Conservation (phyloP, 2,113 vertebrate species). For the Aldabrachelys gigantea region DNA sequence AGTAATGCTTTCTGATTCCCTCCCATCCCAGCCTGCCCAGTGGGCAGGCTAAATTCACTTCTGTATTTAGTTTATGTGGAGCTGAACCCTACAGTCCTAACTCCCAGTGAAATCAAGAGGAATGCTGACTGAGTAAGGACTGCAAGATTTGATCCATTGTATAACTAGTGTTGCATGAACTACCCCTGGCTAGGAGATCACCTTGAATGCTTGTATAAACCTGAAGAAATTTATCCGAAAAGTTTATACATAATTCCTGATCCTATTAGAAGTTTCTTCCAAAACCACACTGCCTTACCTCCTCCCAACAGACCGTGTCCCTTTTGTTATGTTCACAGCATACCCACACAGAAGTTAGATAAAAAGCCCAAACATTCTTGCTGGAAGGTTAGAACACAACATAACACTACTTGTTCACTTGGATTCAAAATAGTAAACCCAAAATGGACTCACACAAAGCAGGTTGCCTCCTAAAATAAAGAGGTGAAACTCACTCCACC, state of each 20-base stretch:
- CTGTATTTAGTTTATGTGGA: background rate
- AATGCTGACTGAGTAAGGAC: conserved; percentile 19
- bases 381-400: background rate
- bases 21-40: background rate
- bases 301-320: background rate
- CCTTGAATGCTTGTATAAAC: background rate
- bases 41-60: background rate
- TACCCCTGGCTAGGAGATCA: background rate
- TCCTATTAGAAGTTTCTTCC: background rate
- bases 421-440: background rate
- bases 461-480: too few relatives aligned
- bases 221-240: background rate
- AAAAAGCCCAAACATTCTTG: background rate
- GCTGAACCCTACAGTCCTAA: background rate
- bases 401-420: background rate
- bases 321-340: background rate
- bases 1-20: background rate
- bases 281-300: background rate
- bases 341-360: background rate
- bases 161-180: background rate
- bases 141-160: background rate
- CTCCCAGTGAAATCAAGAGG: accelerated
- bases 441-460: background rate
- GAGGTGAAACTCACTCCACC: background rate
- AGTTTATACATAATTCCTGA: background rate